These are phyloP conservation scores for Anneissia japonica DNA, from an alignment of 35 echinoderm and acorn worm genomes.

Conservation along the genomic window DNA sequence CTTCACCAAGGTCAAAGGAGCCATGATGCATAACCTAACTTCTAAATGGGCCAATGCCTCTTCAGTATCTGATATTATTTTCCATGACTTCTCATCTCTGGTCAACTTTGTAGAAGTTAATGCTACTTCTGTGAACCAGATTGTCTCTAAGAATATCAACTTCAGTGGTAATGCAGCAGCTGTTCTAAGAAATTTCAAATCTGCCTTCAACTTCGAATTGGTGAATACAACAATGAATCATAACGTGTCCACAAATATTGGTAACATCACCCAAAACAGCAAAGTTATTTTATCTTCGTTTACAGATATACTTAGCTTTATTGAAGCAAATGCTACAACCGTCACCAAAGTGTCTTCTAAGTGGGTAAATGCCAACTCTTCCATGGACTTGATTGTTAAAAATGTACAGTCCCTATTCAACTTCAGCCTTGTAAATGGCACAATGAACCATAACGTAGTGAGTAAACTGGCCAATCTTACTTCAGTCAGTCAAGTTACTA, in stretches of 20 bases:
- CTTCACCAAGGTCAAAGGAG: slow-evolving; percentile 17
- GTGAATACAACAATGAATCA: slow-evolving; percentile 3
- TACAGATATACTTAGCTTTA: slow-evolving; percentile 18
- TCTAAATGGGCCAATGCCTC: slow-evolving; percentile 5
- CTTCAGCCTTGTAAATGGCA: slow-evolving; percentile 7
- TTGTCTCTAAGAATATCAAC: slow-evolving; percentile 15
- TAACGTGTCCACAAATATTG: not conserved
- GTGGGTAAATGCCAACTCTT: not conserved
- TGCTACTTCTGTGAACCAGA: slow-evolving; percentile 1
- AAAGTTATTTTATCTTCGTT: not conserved
- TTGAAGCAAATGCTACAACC: not conserved
- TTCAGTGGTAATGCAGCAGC: slow-evolving; percentile 7
- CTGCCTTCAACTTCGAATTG: slow-evolving; percentile 25
- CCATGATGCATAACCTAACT: slow-evolving; percentile 7
- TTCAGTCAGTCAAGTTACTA: not conserved
- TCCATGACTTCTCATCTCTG: not conserved
- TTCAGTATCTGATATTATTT: slow-evolving; percentile 3
- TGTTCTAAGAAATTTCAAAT: not conserved
- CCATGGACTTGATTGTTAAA: not conserved
- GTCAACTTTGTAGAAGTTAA: slow-evolving; percentile 3
- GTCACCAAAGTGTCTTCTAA: not conserved
- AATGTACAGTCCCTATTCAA: slow-evolving; percentile 17
- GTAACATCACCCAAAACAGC: not conserved
- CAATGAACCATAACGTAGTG: not conserved
- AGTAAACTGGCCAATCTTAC: not conserved